Evolutionary conservation across 1,140 invertebrate species (phyloP).

Genomic region (Brachystomella parvula): DNA sequence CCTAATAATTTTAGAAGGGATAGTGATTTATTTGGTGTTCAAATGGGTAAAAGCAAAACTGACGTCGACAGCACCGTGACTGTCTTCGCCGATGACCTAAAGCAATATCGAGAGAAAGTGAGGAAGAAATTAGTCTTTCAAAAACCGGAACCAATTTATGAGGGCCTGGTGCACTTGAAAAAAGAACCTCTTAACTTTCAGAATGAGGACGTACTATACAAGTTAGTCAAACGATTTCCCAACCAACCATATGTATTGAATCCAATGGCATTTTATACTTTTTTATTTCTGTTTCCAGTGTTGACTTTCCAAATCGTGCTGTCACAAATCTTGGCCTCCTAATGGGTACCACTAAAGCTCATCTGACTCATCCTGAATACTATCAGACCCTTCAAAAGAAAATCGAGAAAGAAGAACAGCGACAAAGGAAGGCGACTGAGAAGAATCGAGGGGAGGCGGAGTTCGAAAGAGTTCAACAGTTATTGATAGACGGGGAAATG

Average conservation of each 20-base stretch:
- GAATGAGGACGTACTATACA: not conserved
- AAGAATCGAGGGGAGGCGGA: not conserved
- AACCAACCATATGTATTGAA: not conserved
- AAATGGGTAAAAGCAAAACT: too few relatives aligned
- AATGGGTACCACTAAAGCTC: not conserved
- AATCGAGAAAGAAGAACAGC: not conserved
- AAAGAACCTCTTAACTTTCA: not conserved
- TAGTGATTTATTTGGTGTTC: too few relatives aligned
- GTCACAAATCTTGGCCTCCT: not conserved
- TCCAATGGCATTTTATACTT: not conserved
- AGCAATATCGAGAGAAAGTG: too few relatives aligned
- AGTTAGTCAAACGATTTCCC: not conserved
- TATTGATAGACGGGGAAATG: not conserved
- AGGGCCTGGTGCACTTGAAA: not conserved
- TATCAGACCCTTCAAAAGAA: not conserved
- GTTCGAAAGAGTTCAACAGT: not conserved
- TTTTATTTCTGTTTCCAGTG: not conserved
- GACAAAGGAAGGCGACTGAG: not conserved
- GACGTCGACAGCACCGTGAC: too few relatives aligned
- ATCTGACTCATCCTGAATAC: not conserved
- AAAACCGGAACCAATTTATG: too few relatives aligned
- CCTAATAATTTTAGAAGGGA: too few relatives aligned
- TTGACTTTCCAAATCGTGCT: not conserved
- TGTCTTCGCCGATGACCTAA: too few relatives aligned
- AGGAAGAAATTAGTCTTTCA: too few relatives aligned